A percentile compares a stretch with the other conserved stretches of the same genome.
Evolutionary conservation across 1,140 invertebrate species (phyloP).

Genomic region (Sipha flava): DNA sequence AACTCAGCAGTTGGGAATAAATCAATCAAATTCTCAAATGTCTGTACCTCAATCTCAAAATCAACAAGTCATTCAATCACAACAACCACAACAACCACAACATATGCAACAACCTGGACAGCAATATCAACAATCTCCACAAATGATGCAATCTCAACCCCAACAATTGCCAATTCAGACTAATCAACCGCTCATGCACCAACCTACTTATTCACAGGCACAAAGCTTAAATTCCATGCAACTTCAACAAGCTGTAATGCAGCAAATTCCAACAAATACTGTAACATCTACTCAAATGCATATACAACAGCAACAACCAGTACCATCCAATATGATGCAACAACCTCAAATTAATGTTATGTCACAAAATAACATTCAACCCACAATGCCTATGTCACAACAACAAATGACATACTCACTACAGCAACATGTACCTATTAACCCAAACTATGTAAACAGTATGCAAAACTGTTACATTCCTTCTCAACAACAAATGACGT

Average conservation of each 20-base stretch:
- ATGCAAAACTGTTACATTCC: slow-evolving; percentile 27
- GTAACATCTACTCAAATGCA: slow-evolving; percentile 26
- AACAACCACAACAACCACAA: slow-evolving; percentile 43
- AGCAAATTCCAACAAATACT: background rate
- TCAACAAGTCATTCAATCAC: slow-evolving; percentile 40
- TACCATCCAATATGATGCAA: slow-evolving; percentile 16
- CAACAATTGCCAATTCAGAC: slow-evolving; percentile 14
- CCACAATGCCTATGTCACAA: slow-evolving; percentile 16
- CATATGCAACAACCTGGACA: slow-evolving; percentile 44
- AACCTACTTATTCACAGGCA: slow-evolving; percentile 13
- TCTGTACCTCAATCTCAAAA: slow-evolving; percentile 28
- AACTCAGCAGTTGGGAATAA: slow-evolving; percentile 31
- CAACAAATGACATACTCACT: slow-evolving; percentile 28
- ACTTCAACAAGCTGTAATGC: slow-evolving; percentile 24
- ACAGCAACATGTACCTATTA: slow-evolving; percentile 23
- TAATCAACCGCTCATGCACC: slow-evolving; percentile 23
- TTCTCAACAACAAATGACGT: slow-evolving; percentile 17
- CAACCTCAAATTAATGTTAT: slow-evolving; percentile 11
- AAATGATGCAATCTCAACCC: slow-evolving; percentile 44
- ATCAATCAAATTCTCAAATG: slow-evolving; percentile 22
- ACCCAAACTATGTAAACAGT: slow-evolving; percentile 3
- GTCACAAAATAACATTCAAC: slow-evolving; percentile 16
- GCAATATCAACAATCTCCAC: slow-evolving; percentile 39
- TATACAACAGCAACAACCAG: slow-evolving; percentile 16
- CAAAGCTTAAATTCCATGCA: slow-evolving; percentile 22